Conservation (phyloP, 2,888 invertebrate species). For the Augiades crinisus region DNA sequence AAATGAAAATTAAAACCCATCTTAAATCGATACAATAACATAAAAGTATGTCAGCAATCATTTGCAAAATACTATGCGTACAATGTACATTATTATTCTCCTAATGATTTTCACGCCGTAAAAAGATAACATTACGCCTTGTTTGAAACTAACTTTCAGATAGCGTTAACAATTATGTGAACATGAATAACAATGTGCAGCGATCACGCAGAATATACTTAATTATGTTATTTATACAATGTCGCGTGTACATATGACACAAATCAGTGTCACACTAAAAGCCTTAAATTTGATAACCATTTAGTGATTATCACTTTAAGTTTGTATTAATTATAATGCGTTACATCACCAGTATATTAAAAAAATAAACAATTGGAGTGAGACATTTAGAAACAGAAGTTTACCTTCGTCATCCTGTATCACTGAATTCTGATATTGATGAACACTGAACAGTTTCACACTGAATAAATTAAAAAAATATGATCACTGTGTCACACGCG, state of each 20-base stretch:
- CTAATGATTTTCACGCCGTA: slow-evolving; percentile 7
- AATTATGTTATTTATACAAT: slow-evolving; percentile 1
- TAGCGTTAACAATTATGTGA: slow-evolving; percentile 23
- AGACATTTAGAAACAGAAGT: too few species aligned
- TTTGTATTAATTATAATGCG: neutral
- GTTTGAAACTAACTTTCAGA: slow-evolving; percentile 16
- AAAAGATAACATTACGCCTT: slow-evolving; percentile 11
- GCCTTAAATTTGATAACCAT: neutral
- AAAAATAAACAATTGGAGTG: neutral
- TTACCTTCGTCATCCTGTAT: slow-evolving; percentile 39
- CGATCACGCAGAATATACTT: neutral
- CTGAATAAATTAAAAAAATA: slow-evolving; percentile 35
- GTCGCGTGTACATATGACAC: neutral
- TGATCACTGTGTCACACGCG: slow-evolving; percentile 64
- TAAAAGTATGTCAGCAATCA: neutral
- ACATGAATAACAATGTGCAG: slow-evolving; percentile 8
- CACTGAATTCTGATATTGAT: slow-evolving; percentile 16
- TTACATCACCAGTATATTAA: neutral
- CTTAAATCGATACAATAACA: neutral
- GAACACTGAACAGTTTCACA: slow-evolving; percentile 25
- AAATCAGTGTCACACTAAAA: neutral
- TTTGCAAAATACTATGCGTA: too few species aligned
- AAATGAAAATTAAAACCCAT: neutral
- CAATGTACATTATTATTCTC: neutral
- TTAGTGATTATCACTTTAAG: neutral